Percentiles rank a stretch among this genome's conserved stretches.
phyloP scores from a whole-genome alignment of 2,113 vertebrate genomes.

The Leptodactylus fuscus region DNA sequence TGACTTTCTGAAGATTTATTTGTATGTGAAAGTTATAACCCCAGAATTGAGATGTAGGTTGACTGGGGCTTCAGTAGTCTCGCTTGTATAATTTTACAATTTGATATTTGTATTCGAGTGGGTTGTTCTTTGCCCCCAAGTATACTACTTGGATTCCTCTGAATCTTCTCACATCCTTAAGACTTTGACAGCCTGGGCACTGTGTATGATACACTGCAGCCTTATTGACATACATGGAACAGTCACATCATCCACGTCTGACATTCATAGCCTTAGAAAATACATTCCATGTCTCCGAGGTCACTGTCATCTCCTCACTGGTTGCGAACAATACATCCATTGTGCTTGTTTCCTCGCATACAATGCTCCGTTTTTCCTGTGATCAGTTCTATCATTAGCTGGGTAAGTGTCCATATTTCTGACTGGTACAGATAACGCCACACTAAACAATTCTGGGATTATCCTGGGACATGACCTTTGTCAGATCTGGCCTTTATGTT shows the following conservation, averaged over 20 bases:
- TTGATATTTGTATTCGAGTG: background rate
- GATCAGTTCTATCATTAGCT: background rate
- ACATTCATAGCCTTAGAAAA: background rate
- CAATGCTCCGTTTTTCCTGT: background rate
- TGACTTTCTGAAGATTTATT: background rate
- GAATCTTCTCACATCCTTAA: background rate
- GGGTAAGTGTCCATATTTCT: background rate
- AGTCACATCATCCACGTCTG: background rate
- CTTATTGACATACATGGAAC: background rate
- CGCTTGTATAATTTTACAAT: background rate
- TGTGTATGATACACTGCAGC: background rate
- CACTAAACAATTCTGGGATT: conserved; percentile 12
- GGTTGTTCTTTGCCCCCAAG: background rate
- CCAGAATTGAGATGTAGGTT: background rate
- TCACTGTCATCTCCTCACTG: background rate
- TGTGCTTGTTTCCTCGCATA: background rate
- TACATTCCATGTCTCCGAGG: background rate
- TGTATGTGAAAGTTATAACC: too few relatives aligned
- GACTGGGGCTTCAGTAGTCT: too few relatives aligned
- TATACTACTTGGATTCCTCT: background rate
- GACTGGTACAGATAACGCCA: conserved; percentile 12
- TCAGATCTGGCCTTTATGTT: background rate
- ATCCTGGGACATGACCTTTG: conserved; percentile 26
- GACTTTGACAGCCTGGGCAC: background rate
- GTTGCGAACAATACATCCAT: background rate